Evolutionary conservation across 2,113 vertebrate species (phyloP).

Genomic region (Tychaedon coryphoeus): DNA sequence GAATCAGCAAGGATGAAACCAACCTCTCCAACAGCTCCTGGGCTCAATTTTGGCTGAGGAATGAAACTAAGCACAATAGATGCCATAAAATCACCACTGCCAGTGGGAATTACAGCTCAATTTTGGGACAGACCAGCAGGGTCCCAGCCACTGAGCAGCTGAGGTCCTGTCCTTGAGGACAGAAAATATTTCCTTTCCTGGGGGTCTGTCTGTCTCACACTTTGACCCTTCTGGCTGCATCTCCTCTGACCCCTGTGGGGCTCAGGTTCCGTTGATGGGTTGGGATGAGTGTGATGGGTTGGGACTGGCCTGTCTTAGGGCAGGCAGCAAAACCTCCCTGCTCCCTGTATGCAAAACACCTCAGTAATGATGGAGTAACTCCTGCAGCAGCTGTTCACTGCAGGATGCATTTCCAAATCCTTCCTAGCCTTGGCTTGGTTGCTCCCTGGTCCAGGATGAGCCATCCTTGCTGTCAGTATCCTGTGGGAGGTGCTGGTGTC

Average conservation of each 20-base stretch:
- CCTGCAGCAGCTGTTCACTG: neutral
- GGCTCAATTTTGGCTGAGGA: neutral
- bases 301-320: accelerated
- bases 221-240: accelerated
- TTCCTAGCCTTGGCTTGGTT: accelerated
- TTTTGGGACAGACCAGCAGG: neutral
- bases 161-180: neutral
- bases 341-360: neutral
- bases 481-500: neutral
- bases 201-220: neutral
- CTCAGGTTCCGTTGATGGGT: accelerated
- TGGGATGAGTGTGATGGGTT: neutral
- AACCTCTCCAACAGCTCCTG: neutral
- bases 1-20: neutral
- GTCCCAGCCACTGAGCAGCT: accelerated
- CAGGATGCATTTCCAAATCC: neutral
- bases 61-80: neutral
- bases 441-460: accelerated
- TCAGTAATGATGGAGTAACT: neutral
- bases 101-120: neutral
- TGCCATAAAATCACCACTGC: neutral
- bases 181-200: neutral
- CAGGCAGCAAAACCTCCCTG: neutral
- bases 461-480: neutral
- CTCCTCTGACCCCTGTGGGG: accelerated